A percentile compares a stretch with the other conserved stretches of the same genome.
phyloP scores from a whole-genome alignment of 2,888 invertebrate species.

The Athalia circularis region DNA sequence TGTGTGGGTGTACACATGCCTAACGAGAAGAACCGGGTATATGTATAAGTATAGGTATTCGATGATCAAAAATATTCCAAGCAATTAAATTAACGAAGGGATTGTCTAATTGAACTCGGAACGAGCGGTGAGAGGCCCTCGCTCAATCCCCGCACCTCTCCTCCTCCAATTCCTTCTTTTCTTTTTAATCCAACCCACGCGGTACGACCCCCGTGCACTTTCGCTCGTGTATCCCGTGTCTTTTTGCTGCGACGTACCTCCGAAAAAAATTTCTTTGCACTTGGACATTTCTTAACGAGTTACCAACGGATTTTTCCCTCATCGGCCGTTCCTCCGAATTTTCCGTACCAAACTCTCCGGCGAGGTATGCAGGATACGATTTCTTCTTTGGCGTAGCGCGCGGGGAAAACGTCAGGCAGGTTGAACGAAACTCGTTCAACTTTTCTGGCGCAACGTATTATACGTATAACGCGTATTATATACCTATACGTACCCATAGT shows the following conservation, averaged over 20 bases:
- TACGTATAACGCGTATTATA: background rate
- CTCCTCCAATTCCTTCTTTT: conserved; percentile 40
- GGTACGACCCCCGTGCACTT: background rate
- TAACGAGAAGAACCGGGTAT: no score
- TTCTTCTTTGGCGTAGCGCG: no score
- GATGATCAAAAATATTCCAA: conserved; percentile 4
- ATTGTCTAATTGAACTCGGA: conserved; percentile 21
- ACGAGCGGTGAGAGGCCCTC: conserved; percentile 46
- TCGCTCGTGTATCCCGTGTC: no score
- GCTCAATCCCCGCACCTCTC: conserved; percentile 37
- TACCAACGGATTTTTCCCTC: background rate
- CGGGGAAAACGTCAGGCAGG: no score
- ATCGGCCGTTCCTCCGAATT: background rate
- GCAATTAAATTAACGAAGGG: conserved; percentile 35
- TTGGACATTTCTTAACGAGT: conserved; percentile 32
- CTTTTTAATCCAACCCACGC: background rate
- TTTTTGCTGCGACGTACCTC: background rate
- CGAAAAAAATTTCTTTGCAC: conserved; percentile 3
- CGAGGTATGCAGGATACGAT: no score
- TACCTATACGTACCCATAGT: background rate
- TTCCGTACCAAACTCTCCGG: background rate
- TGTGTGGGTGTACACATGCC: no score
- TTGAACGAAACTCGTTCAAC: conserved; percentile 2
- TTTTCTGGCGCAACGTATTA: background rate
- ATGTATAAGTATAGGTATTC: background rate